Evolutionary conservation across 2,888 invertebrate genomes (phyloP).

Genomic region (Busseola fusca): DNA sequence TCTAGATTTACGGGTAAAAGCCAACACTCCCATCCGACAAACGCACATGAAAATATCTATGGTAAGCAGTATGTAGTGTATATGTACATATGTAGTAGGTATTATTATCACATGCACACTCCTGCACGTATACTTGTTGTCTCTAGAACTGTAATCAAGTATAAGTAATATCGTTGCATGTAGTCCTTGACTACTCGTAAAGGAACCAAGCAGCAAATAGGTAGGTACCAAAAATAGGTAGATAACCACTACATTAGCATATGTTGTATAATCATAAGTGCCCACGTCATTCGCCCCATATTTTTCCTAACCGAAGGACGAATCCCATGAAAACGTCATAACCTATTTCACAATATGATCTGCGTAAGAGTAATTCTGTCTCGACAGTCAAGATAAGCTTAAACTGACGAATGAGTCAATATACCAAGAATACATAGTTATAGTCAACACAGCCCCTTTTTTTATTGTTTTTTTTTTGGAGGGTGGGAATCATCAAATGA

Average conservation of each 20-base stretch:
- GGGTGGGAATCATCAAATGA: no score
- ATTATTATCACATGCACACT: slow-evolving; percentile 1
- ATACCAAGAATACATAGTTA: slow-evolving; percentile 20
- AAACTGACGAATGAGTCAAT: slow-evolving; percentile 29
- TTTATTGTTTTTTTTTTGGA: no score
- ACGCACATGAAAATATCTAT: no score
- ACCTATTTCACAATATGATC: slow-evolving; percentile 51
- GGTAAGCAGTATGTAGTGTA: no score
- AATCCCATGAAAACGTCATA: slow-evolving; percentile 25
- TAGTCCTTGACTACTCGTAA: slow-evolving; percentile 9
- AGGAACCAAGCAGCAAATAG: slow-evolving; percentile 10
- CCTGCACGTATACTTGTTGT: neutral
- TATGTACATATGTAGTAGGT: no score
- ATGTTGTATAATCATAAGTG: neutral
- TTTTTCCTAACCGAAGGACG: neutral
- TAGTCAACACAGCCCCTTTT: slow-evolving; percentile 16
- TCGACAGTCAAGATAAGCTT: slow-evolving; percentile 33
- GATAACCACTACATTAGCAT: neutral
- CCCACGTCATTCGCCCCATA: slow-evolving; percentile 4
- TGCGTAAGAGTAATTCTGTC: slow-evolving; percentile 19
- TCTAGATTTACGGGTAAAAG: no score
- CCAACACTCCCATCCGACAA: no score
- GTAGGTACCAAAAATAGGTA: neutral
- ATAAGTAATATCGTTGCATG: slow-evolving; percentile 13
- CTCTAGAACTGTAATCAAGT: neutral